These are phyloP conservation scores for Alca torda DNA, from an alignment of 2,797 vertebrate genomes.

Conservation along the genomic window DNA sequence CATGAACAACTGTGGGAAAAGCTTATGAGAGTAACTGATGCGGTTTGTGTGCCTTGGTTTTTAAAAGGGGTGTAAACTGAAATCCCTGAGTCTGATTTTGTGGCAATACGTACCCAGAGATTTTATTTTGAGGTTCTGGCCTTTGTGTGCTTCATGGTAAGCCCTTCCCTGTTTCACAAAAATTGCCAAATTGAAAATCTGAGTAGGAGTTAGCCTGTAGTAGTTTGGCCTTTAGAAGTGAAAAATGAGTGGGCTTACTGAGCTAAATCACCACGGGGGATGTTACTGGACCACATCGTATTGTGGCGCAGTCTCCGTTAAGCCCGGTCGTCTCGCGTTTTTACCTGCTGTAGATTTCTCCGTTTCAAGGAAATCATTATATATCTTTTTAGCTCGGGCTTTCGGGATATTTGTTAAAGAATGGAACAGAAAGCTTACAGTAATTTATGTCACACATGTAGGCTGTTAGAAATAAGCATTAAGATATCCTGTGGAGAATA, in stretches of 20 bases:
- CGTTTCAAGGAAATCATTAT: neutral
- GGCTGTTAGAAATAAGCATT: neutral
- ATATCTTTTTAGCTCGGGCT: neutral
- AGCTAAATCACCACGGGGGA: neutral
- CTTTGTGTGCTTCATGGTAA: neutral
- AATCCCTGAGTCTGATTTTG: neutral
- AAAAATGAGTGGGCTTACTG: neutral
- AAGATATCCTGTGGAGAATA: neutral
- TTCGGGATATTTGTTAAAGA: neutral
- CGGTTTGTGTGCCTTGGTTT: neutral
- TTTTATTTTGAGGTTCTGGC: neutral
- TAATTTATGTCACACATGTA: neutral
- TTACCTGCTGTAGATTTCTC: neutral
- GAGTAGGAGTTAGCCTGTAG: neutral
- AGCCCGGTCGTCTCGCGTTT: rapidly evolving
- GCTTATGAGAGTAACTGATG: neutral
- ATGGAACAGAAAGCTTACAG: neutral
- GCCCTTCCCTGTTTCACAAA: neutral
- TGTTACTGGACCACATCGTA: rapidly evolving
- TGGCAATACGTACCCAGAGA: no score
- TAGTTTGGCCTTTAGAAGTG: neutral
- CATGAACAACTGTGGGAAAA: neutral
- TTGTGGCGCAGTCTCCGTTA: neutral
- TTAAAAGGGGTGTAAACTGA: neutral
- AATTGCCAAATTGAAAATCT: neutral